Conservation (phyloP, 2,113 vertebrate species). For the Heterochromis multidens region DNA sequence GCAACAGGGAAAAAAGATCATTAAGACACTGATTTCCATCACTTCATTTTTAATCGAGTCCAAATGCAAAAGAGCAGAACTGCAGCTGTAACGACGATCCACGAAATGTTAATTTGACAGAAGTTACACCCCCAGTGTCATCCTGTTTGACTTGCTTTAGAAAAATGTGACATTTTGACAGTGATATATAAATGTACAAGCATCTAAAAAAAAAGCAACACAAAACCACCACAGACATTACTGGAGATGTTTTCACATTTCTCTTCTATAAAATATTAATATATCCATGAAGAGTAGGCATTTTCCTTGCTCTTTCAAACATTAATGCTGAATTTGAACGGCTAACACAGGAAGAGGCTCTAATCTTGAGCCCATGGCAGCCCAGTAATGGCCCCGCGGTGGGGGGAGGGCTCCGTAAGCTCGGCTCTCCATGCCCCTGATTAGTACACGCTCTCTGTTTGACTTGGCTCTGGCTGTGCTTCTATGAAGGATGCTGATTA, state of each 20-base stretch:
- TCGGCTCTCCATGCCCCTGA: conserved; percentile 51
- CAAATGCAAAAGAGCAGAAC: not conserved
- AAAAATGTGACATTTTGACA: not conserved
- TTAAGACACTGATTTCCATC: not conserved
- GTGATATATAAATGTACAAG: not conserved
- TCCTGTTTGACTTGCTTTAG: not conserved
- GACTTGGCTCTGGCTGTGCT: conserved; percentile 50
- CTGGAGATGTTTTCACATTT: conserved; percentile 55
- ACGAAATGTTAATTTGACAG: not conserved
- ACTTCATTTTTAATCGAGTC: not conserved
- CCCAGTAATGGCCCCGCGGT: conserved; percentile 48
- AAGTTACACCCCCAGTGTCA: not conserved
- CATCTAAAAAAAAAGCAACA: not conserved
- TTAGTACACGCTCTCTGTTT: conserved; percentile 59
- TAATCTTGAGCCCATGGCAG: conserved; percentile 56
- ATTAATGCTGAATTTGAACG: conserved; percentile 68
- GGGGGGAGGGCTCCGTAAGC: conserved; percentile 56
- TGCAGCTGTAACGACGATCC: not conserved
- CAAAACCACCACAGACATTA: conserved; percentile 6
- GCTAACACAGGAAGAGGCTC: conserved; percentile 54
- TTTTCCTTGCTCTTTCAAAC: conserved; percentile 63
- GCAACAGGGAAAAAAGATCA: not conserved
- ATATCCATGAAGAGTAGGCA: conserved; percentile 36
- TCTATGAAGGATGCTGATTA: conserved; percentile 63
- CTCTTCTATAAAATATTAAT: conserved; percentile 63